Evolutionary conservation across 2,888 invertebrate species (phyloP).

Genomic region (Zelleria hepariella): DNA sequence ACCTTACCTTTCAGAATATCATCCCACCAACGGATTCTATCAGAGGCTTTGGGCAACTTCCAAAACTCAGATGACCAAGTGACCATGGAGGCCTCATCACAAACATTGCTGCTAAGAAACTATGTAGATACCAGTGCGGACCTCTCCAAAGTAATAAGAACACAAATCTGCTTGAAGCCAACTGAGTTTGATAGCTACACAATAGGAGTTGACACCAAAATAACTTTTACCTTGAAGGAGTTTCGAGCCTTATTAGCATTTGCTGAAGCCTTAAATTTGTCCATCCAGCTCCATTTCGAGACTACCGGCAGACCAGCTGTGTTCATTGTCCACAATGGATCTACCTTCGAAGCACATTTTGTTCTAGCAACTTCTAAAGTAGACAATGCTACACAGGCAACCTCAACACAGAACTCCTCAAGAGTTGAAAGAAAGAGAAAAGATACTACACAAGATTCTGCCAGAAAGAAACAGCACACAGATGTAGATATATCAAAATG

Average conservation of each 20-base stretch:
- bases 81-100: constrained; percentile 77
- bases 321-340: constrained; percentile 79
- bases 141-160: constrained; percentile 80
- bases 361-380: constrained; percentile 84
- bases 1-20: constrained; percentile 57
- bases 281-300: constrained; percentile 81
- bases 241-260: constrained; percentile 84
- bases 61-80: constrained; percentile 86
- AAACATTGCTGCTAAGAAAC: constrained; percentile 80
- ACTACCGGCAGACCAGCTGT: constrained; percentile 83
- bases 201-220: constrained; percentile 75
- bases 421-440: constrained; percentile 36
- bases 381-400: constrained; percentile 51
- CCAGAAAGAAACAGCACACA: constrained; percentile 51
- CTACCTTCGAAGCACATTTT: constrained; percentile 83
- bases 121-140: constrained; percentile 78
- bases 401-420: constrained; percentile 53
- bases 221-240: constrained; percentile 91
- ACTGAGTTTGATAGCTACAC: constrained; percentile 81
- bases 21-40: constrained; percentile 75
- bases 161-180: constrained; percentile 80
- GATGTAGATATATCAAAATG: constrained; percentile 47
- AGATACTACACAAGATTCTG: constrained; percentile 27
- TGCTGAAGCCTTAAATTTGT: constrained; percentile 80
- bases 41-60: constrained; percentile 84